Evolutionary conservation across 1,140 invertebrate genomes (phyloP).

Genomic region (Ips nitidus): DNA sequence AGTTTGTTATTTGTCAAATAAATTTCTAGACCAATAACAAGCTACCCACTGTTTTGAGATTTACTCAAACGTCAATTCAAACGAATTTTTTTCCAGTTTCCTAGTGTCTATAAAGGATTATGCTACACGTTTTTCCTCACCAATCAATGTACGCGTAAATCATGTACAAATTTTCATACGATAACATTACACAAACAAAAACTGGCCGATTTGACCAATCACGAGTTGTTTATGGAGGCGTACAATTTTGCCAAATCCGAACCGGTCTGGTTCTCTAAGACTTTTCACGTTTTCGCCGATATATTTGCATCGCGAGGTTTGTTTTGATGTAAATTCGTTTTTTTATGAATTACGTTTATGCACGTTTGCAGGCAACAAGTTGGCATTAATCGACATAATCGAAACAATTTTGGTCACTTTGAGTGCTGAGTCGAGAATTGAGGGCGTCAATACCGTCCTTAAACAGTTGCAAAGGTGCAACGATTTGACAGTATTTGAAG

Average conservation of each 20-base stretch:
- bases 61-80: background rate
- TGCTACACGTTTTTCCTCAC: constrained; percentile 11
- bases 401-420: constrained; percentile 12
- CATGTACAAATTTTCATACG: background rate
- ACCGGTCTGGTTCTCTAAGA: constrained; percentile 1
- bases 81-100: constrained; percentile 13
- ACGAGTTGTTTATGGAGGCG: constrained; percentile 4
- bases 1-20: too few relatives aligned
- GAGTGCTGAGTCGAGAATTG: background rate
- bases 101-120: constrained; percentile 1
- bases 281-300: constrained; percentile 6
- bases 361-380: constrained; percentile 4
- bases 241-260: constrained; percentile 3
- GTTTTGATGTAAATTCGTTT: background rate
- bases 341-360: background rate
- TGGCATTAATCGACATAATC: constrained; percentile 2
- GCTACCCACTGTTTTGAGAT: background rate
- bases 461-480: constrained; percentile 1
- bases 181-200: background rate
- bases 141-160: background rate
- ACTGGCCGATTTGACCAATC: background rate
- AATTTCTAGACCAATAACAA: too few relatives aligned
- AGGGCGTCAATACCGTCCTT: constrained; percentile 2
- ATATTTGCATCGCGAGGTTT: constrained; percentile 15
- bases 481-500: constrained; percentile 4